Percentiles rank a stretch among this genome's conserved stretches.
These are phyloP conservation scores for Eriosoma lanigerum DNA, from an alignment of 1,140 invertebrate genomes.

Conservation along the genomic window DNA sequence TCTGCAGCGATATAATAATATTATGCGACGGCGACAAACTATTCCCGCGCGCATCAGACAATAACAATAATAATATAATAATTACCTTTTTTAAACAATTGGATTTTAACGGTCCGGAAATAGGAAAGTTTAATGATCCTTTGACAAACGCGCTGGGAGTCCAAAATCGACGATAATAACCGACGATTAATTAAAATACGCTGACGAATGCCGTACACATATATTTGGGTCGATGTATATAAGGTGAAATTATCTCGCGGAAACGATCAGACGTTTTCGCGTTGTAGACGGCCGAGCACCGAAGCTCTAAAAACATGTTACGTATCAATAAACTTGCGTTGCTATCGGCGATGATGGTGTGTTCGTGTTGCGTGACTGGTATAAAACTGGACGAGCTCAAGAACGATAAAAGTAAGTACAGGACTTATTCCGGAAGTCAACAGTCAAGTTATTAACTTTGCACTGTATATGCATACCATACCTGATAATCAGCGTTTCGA, in stretches of 20 bases:
- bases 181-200: conserved; percentile 46
- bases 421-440: background rate
- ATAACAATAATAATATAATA: conserved; percentile 14
- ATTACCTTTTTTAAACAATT: conserved; percentile 39
- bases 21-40: conserved; percentile 17
- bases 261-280: conserved; percentile 34
- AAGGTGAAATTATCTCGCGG: conserved; percentile 17
- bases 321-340: conserved; percentile 11
- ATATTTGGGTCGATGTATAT: conserved; percentile 49
- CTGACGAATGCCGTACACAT: conserved; percentile 20
- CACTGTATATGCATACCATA: too few relatives aligned
- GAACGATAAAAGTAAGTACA: conserved; percentile 42
- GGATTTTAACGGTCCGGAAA: conserved; percentile 48
- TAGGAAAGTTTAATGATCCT: conserved; percentile 50
- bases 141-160: conserved; percentile 26
- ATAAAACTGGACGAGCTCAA: conserved; percentile 30
- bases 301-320: conserved; percentile 37
- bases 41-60: background rate
- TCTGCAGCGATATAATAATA: too few relatives aligned
- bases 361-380: conserved; percentile 28
- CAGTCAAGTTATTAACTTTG: too few relatives aligned
- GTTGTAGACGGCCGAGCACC: conserved; percentile 22
- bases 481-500: too few relatives aligned
- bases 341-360: background rate
- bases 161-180: conserved; percentile 25